Conservation (phyloP, 2,113 vertebrate genomes). For the Gymnarchus niloticus region DNA sequence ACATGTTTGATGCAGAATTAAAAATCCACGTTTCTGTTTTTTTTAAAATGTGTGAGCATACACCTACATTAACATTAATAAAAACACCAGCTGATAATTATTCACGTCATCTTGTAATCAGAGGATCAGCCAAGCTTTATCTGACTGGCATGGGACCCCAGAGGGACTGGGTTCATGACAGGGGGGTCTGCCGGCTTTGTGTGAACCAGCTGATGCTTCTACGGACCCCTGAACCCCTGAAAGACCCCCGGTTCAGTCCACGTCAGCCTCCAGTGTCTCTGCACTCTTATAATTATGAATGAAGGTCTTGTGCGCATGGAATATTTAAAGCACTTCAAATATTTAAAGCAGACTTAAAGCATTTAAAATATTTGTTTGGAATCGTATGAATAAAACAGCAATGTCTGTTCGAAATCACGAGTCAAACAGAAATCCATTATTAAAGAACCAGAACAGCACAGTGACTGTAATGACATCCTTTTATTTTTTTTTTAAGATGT, state of each 20-base stretch:
- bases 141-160: neutral
- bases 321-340: neutral
- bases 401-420: constrained; percentile 1
- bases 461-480: neutral
- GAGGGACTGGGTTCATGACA: too few relatives aligned
- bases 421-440: neutral
- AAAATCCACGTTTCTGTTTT: neutral
- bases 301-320: neutral
- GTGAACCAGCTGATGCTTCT: neutral
- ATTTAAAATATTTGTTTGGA: constrained; percentile 9
- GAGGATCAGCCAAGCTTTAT: neutral
- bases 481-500: too few relatives aligned
- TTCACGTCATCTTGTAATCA: neutral
- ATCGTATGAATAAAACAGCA: constrained; percentile 7
- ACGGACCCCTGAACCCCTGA: neutral
- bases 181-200: neutral
- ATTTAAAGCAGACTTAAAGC: constrained; percentile 5
- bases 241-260: neutral
- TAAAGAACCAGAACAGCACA: neutral
- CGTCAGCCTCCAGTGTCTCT: neutral
- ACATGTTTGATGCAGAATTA: neutral
- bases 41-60: neutral
- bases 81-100: neutral
- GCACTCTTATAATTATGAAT: neutral
- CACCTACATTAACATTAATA: neutral